Conservation (phyloP, 2,888 invertebrate genomes). For the Drosophila meridionalis region DNA sequence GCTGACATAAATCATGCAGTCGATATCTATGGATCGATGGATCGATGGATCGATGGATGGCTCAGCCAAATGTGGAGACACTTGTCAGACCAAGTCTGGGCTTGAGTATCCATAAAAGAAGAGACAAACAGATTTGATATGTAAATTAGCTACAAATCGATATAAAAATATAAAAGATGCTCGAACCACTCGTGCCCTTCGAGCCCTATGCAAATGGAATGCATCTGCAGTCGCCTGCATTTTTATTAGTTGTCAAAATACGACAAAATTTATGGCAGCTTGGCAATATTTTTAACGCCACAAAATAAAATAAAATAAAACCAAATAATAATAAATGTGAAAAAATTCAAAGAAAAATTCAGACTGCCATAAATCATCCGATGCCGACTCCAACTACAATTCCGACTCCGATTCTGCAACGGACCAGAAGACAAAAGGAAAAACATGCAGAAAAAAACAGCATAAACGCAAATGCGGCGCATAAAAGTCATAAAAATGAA, state of each 20-base stretch:
- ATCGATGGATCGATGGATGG: conserved; percentile 26
- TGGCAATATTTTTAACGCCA: conserved; percentile 78
- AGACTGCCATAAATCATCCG: conserved; percentile 62
- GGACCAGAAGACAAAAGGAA: conserved; percentile 40
- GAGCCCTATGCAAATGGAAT: conserved; percentile 56
- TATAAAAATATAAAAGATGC: conserved; percentile 26
- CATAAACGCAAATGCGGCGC: conserved; percentile 56
- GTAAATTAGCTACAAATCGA: conserved; percentile 69
- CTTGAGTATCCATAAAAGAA: conserved; percentile 42
- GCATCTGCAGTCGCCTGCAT: conserved; percentile 71
- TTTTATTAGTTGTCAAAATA: conserved; percentile 80
- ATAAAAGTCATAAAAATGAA: conserved; percentile 77
- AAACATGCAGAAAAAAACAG: conserved; percentile 28
- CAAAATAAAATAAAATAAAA: conserved; percentile 31
- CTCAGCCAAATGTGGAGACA: conserved; percentile 51
- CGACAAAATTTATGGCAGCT: conserved; percentile 72
- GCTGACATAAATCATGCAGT: conserved; percentile 63
- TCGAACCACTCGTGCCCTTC: not conserved
- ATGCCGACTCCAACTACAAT: conserved; percentile 38
- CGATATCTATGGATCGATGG: conserved; percentile 8
- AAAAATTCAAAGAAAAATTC: conserved; percentile 53
- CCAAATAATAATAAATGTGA: conserved; percentile 22
- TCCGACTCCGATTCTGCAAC: conserved; percentile 25
- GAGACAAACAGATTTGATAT: conserved; percentile 51
- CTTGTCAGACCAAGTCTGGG: conserved; percentile 62